A percentile compares a stretch with the other conserved stretches of the same genome.
Conservation (phyloP, 2,888 invertebrate species). For the Therioaphis trifolii region DNA sequence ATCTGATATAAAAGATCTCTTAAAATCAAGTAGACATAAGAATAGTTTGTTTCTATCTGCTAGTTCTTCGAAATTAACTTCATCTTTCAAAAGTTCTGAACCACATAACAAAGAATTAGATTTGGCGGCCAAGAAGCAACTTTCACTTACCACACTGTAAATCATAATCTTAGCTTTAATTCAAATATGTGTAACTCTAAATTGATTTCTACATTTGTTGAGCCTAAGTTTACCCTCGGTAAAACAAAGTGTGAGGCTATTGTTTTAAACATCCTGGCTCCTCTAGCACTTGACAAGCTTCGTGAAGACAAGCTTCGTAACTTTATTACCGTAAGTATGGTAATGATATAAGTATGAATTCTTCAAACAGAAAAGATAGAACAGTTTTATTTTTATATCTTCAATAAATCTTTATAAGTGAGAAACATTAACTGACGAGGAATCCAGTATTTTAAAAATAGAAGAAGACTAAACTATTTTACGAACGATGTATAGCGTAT, state of each 20-base stretch:
- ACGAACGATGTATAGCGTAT: too few relatives aligned
- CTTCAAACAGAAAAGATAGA: too few relatives aligned
- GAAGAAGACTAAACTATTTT: too few relatives aligned
- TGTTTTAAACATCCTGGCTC: not conserved
- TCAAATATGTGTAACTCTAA: not conserved
- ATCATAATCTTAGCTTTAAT: not conserved
- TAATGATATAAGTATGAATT: too few relatives aligned
- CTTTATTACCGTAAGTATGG: conserved; percentile 13
- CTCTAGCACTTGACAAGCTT: conserved; percentile 3
- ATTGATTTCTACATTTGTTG: conserved; percentile 8
- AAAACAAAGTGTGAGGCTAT: conserved; percentile 15
- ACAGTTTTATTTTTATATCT: not conserved
- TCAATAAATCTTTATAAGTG: not conserved
- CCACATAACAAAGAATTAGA: not conserved
- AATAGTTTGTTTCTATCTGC: conserved; percentile 9
- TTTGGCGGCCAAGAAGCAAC: not conserved
- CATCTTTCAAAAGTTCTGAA: conserved; percentile 5
- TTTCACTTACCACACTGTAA: too few relatives aligned
- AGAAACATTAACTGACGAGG: not conserved
- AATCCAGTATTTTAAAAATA: not conserved
- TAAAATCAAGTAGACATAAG: conserved; percentile 11
- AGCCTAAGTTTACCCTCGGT: conserved; percentile 19
- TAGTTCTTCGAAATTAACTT: conserved; percentile 9
- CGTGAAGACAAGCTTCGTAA: not conserved
- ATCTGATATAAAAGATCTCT: not conserved